Conservation (phyloP, 2,113 vertebrate species). For the Phoenicopterus ruber region DNA sequence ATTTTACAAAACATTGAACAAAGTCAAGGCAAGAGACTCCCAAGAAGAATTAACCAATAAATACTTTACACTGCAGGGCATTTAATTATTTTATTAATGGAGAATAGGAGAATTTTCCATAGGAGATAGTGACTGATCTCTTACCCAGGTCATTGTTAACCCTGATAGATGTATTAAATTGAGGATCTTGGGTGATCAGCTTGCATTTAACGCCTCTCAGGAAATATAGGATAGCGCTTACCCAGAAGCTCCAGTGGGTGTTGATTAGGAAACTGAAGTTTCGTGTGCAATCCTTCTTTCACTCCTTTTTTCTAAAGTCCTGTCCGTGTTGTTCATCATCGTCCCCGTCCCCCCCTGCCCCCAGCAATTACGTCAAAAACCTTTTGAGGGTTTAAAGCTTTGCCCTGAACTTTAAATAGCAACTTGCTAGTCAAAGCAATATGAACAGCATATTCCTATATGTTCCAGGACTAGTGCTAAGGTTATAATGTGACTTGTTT, state of each 20-base stretch:
- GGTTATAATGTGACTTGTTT: background rate
- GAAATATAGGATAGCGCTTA: background rate
- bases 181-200: background rate
- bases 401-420: conserved; percentile 19
- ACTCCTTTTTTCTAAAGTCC: background rate
- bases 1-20: conserved; percentile 35
- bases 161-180: background rate
- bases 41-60: background rate
- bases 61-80: background rate
- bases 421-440: conserved; percentile 1
- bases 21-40: background rate
- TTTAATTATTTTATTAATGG: conserved; percentile 9
- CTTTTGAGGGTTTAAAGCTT: background rate
- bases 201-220: background rate
- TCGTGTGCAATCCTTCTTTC: background rate
- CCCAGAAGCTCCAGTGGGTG: background rate
- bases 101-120: background rate
- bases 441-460: background rate
- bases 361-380: background rate
- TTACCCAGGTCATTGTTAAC: background rate
- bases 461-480: background rate
- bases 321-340: rapidly evolving
- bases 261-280: background rate
- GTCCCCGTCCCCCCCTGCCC: rapidly evolving
- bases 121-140: background rate